Evolutionary conservation across 1,140 invertebrate species (phyloP).

Genomic region (Hyposmocoma kahamanoa): DNA sequence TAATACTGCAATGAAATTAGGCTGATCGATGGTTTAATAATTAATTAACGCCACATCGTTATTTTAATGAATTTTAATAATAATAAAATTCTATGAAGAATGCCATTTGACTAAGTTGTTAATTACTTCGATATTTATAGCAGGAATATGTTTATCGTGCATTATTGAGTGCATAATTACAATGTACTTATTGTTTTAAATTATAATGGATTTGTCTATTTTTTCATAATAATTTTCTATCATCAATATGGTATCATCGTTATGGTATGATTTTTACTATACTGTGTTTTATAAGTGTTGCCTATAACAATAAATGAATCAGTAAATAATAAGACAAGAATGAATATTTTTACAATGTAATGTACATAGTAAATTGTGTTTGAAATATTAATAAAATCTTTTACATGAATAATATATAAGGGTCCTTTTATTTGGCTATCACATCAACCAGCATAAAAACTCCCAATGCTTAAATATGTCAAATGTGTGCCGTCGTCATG

Average conservation of each 20-base stretch:
- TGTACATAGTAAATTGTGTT: conserved; percentile 69
- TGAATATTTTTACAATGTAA: conserved; percentile 72
- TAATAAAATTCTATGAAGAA: conserved; percentile 23
- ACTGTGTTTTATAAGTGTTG: conserved; percentile 58
- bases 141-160: conserved; percentile 16
- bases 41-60: conserved; percentile 30
- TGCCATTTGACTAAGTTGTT: conserved; percentile 31
- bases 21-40: conserved; percentile 14
- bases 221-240: conserved; percentile 53
- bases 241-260: too few species aligned
- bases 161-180: conserved; percentile 28
- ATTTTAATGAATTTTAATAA: conserved; percentile 24
- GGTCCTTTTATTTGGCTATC: too few species aligned
- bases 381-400: conserved; percentile 69
- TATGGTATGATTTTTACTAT: conserved; percentile 29
- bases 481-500: too few species aligned
- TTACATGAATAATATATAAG: conserved; percentile 38
- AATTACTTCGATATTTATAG: conserved; percentile 24
- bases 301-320: conserved; percentile 64
- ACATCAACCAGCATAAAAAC: too few species aligned
- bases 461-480: too few species aligned
- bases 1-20: conserved; percentile 13
- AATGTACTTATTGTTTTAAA: conserved; percentile 59
- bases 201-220: conserved; percentile 45
- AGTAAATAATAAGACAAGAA: conserved; percentile 64